Conservation (phyloP, 2,113 vertebrate genomes). For the Platichthys flesus region DNA sequence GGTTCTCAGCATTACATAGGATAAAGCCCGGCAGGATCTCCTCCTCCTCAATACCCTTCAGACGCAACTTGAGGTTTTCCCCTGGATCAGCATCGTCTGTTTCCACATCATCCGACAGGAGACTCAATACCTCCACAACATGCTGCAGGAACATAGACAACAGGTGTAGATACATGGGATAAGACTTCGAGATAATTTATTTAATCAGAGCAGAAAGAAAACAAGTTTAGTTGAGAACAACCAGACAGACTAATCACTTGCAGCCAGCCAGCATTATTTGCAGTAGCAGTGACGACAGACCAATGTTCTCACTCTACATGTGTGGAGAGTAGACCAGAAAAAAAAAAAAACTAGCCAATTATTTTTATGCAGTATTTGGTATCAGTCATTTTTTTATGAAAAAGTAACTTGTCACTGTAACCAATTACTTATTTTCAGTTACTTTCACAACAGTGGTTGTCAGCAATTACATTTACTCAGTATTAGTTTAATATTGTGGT, state of each 20-base stretch:
- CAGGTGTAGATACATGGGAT: neutral
- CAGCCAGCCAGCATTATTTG: too few species aligned
- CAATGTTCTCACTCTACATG: too few species aligned
- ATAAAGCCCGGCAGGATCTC: slow-evolving; percentile 98
- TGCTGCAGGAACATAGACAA: slow-evolving; percentile 79
- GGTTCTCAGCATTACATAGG: slow-evolving; percentile 94
- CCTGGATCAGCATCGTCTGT: slow-evolving; percentile 94
- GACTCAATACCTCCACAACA: slow-evolving; percentile 95
- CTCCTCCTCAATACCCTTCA: slow-evolving; percentile 98
- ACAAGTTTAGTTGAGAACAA: neutral
- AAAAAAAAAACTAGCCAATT: too few species aligned
- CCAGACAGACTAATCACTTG: neutral
- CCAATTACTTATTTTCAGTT: too few species aligned
- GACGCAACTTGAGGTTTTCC: slow-evolving; percentile 95
- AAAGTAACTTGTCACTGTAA: too few species aligned
- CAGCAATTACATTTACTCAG: too few species aligned
- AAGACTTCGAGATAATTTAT: neutral
- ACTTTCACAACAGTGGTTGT: too few species aligned
- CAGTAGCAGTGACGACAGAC: too few species aligned
- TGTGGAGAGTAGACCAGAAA: too few species aligned
- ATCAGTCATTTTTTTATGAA: too few species aligned
- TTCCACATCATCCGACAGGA: slow-evolving; percentile 96
- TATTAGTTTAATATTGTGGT: too few species aligned
- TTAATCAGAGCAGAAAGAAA: neutral
- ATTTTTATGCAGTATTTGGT: too few species aligned